Conservation (phyloP, 2,113 vertebrate species). For the Salvelinus namaycush region DNA sequence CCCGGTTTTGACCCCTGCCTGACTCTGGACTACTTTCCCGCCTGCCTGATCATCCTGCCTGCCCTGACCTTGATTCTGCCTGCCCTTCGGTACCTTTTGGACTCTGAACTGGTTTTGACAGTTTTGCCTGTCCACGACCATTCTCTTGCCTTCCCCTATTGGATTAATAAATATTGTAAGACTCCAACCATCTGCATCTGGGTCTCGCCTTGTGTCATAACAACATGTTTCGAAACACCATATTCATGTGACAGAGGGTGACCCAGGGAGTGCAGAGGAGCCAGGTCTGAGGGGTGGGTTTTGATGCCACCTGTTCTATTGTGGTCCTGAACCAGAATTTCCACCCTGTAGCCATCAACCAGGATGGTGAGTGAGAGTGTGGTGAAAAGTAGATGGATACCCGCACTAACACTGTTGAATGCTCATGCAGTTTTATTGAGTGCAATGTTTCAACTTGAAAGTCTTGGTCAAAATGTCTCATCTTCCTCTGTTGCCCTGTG, state of each 20-base stretch:
- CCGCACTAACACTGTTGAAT: not conserved
- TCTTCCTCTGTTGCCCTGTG: not conserved
- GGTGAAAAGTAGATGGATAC: not conserved
- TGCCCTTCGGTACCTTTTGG: too few species aligned
- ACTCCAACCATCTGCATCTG: too few species aligned
- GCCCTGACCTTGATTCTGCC: too few species aligned
- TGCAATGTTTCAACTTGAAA: not conserved
- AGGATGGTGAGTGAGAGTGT: conserved; percentile 72
- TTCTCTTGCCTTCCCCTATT: too few species aligned
- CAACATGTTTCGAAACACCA: not conserved
- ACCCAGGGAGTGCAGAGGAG: conserved; percentile 68
- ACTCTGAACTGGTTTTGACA: too few species aligned
- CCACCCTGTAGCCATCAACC: conserved; percentile 83
- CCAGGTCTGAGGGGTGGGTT: conserved; percentile 85
- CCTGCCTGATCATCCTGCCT: too few species aligned
- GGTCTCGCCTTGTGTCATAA: too few species aligned
- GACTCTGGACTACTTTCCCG: too few species aligned
- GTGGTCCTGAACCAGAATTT: conserved; percentile 88
- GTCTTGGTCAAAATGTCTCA: not conserved
- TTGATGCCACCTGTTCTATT: conserved; percentile 93
- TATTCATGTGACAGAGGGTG: conserved; percentile 75
- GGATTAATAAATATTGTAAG: too few species aligned
- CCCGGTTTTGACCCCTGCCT: too few species aligned
- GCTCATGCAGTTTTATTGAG: not conserved
- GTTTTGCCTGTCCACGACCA: too few species aligned